Percentiles rank a stretch among this genome's conserved stretches.
These are phyloP conservation scores for Cotesia chilonis DNA, from an alignment of 1,140 invertebrate species.

Conservation along the genomic window DNA sequence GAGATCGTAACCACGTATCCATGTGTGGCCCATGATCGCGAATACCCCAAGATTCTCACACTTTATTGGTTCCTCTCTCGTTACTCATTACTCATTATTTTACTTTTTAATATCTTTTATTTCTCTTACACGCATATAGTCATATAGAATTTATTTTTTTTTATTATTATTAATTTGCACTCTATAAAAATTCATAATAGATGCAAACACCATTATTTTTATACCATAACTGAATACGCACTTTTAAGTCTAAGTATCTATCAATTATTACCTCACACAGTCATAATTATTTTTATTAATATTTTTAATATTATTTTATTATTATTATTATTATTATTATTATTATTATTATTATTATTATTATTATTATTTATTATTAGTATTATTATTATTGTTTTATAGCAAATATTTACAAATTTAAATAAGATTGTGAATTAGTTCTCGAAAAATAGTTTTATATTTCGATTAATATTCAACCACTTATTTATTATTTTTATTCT, in stretches of 20 bases:
- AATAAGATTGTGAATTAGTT: slow-evolving; percentile 33
- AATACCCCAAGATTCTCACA: slow-evolving; percentile 25
- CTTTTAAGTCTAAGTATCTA: slow-evolving; percentile 30
- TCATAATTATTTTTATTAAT: neutral
- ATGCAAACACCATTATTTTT: slow-evolving; percentile 48
- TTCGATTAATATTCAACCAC: slow-evolving; percentile 39
- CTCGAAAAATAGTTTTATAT: slow-evolving; percentile 41
- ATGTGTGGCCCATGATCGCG: slow-evolving; percentile 33
- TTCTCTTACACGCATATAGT: slow-evolving; percentile 18
- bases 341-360: no score
- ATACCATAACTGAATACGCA: slow-evolving; percentile 46
- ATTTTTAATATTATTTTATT: no score
- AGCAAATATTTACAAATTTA: slow-evolving; percentile 39
- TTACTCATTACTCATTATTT: neutral
- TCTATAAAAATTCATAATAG: slow-evolving; percentile 56
- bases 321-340: no score
- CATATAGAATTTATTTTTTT: slow-evolving; percentile 25
- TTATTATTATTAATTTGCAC: slow-evolving; percentile 28
- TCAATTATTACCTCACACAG: slow-evolving; percentile 20
- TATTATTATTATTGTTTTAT: slow-evolving; percentile 3
- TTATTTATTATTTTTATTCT: slow-evolving; percentile 23
- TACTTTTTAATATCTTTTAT: slow-evolving; percentile 23
- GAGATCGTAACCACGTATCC: slow-evolving; percentile 38
- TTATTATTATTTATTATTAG: no score
- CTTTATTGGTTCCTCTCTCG: no score